Evolutionary conservation across 2,113 vertebrate species (phyloP).

Genomic region (Chloebia gouldiae): DNA sequence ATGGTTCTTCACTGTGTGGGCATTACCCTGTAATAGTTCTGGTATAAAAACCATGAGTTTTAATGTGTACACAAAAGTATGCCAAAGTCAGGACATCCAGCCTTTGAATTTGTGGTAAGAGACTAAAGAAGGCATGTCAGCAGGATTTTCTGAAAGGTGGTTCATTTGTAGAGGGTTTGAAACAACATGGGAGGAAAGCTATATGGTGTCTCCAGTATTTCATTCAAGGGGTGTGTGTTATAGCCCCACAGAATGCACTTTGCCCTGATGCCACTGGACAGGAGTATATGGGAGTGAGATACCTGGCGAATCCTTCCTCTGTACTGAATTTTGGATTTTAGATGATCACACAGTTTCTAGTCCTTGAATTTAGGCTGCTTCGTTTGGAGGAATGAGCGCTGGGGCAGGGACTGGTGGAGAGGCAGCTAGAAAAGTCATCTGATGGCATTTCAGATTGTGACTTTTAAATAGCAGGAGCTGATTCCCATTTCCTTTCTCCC

Average conservation of each 20-base stretch:
- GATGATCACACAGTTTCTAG: not conserved
- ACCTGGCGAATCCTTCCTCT: not conserved
- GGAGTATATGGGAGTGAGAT: not conserved
- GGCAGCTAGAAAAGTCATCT: not conserved
- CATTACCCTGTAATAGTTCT: not conserved
- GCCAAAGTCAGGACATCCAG: fast-evolving
- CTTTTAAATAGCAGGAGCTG: conserved; percentile 11
- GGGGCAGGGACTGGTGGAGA: not conserved
- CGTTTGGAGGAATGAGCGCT: not conserved
- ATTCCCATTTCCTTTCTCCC: conserved; percentile 36
- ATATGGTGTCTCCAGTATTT: not conserved
- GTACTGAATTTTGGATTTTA: not conserved
- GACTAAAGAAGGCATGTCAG: not conserved
- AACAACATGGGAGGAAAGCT: not conserved
- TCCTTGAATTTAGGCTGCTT: not conserved
- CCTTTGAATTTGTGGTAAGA: not conserved
- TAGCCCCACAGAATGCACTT: not conserved
- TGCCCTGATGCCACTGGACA: not conserved
- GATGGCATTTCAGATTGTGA: not conserved
- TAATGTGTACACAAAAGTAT: not conserved
- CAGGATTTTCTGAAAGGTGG: not conserved
- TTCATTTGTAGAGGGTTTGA: not conserved
- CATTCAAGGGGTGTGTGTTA: not conserved
- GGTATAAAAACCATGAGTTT: not conserved
- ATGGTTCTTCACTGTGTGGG: not conserved